These are phyloP conservation scores for Seriola aureovittata DNA, from an alignment of 2,113 vertebrate genomes.

Conservation along the genomic window DNA sequence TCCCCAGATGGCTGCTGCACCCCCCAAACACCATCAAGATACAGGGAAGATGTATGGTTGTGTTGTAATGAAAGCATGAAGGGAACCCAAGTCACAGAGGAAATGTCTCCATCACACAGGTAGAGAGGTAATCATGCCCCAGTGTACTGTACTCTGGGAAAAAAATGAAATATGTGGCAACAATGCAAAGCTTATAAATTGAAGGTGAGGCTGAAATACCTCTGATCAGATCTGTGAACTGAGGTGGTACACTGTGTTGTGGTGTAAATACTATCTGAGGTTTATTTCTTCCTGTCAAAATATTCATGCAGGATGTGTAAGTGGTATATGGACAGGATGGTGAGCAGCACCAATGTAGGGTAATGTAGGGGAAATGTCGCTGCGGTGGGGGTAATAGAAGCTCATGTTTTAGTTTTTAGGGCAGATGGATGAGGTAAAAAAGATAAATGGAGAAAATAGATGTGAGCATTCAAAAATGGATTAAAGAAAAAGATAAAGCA, in stretches of 20 bases:
- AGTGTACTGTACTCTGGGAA: constrained; percentile 58
- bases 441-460: background rate
- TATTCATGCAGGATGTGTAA: constrained; percentile 1
- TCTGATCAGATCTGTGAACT: constrained; percentile 35
- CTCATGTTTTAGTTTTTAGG: background rate
- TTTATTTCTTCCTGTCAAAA: constrained; percentile 9
- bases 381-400: too few relatives aligned
- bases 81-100: constrained; percentile 74
- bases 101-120: constrained; percentile 81
- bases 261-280: constrained; percentile 29
- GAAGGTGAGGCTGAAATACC: constrained; percentile 53
- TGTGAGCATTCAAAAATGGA: background rate
- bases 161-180: constrained; percentile 71
- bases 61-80: constrained; percentile 82
- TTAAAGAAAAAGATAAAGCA: background rate
- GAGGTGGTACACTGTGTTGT: background rate
- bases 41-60: constrained; percentile 80
- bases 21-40: constrained; percentile 70
- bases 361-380: background rate
- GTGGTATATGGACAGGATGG: background rate
- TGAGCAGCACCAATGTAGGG: background rate
- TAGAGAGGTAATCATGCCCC: constrained; percentile 76
- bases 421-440: background rate
- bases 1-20: constrained; percentile 64
- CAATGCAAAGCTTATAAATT: constrained; percentile 69